Percentiles rank a stretch among this genome's conserved stretches.
phyloP scores from a whole-genome alignment of 92 coral and sea anemone genomes.

The Heteractis magnifica region DNA sequence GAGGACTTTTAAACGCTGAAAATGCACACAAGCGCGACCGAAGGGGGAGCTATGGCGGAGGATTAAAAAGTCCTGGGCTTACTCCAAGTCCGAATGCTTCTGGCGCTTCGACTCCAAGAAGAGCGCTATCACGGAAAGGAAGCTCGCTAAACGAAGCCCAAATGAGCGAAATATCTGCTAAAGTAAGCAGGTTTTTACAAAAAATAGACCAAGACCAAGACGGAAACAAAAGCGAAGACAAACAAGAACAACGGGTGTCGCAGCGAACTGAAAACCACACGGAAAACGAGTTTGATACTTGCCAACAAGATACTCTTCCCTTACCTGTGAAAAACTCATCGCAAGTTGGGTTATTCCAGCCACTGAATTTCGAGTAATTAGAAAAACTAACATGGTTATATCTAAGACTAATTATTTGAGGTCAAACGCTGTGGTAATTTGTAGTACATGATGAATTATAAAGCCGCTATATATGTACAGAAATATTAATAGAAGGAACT shows the following conservation, averaged over 20 bases:
- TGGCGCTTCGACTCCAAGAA: conserved; percentile 49
- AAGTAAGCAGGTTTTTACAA: conserved; percentile 72
- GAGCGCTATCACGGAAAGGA: conserved; percentile 53
- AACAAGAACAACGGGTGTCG: neutral
- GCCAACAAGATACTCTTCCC: neutral
- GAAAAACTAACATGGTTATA: neutral
- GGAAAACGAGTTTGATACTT: neutral
- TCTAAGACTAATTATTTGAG: neutral
- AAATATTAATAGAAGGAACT: no score
- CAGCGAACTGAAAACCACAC: neutral
- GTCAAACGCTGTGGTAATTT: no score
- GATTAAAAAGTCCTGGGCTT: conserved; percentile 21
- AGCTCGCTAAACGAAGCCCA: conserved; percentile 61
- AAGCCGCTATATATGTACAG: no score
- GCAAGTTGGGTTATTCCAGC: neutral
- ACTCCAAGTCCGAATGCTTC: conserved; percentile 33
- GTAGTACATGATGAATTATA: no score
- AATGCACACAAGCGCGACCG: conserved; percentile 31
- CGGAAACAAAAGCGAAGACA: conserved; percentile 5
- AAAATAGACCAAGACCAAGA: conserved; percentile 62
- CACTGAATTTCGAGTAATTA: neutral
- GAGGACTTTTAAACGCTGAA: conserved; percentile 59
- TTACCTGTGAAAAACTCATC: neutral
- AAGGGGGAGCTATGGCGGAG: conserved; percentile 48
- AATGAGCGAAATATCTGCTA: conserved; percentile 61